A percentile compares a stretch with the other conserved stretches of the same genome.
These are phyloP conservation scores for Acleris emargana DNA, from an alignment of 2,888 invertebrate genomes.

Conservation along the genomic window DNA sequence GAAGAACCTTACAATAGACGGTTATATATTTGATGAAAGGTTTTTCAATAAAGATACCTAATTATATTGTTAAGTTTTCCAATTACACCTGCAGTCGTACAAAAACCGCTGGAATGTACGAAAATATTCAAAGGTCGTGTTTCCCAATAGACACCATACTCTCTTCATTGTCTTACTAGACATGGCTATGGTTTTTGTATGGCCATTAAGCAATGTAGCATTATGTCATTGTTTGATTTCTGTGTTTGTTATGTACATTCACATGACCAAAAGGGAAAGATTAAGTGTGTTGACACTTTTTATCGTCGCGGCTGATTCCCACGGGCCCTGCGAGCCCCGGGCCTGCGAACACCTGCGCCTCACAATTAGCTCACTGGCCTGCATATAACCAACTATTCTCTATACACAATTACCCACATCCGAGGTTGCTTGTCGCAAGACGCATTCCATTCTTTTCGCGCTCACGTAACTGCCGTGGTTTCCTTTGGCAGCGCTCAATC, in stretches of 20 bases:
- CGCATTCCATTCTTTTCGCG: constrained; percentile 67
- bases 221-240: constrained; percentile 68
- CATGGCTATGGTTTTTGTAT: constrained; percentile 53
- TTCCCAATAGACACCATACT: constrained; percentile 3
- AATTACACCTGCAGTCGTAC: background rate
- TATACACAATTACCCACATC: constrained; percentile 63
- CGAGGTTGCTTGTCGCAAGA: constrained; percentile 74
- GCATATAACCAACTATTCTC: constrained; percentile 46
- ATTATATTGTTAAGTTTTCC: background rate
- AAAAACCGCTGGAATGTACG: background rate
- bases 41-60: background rate
- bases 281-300: constrained; percentile 62
- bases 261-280: constrained; percentile 57
- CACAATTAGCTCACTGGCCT: constrained; percentile 54
- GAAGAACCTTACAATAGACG: too few species aligned
- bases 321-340: constrained; percentile 52
- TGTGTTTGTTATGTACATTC: constrained; percentile 52
- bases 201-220: constrained; percentile 60
- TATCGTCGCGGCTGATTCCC: constrained; percentile 58
- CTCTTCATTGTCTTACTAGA: constrained; percentile 5
- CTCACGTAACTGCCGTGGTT: constrained; percentile 64
- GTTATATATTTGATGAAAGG: too few species aligned
- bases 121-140: constrained; percentile 1
- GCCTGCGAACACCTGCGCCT: constrained; percentile 66
- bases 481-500: constrained; percentile 51